Base-by-base conservation (phyloP, 2,888 invertebrate genomes). In the Idaea biselata region DNA sequence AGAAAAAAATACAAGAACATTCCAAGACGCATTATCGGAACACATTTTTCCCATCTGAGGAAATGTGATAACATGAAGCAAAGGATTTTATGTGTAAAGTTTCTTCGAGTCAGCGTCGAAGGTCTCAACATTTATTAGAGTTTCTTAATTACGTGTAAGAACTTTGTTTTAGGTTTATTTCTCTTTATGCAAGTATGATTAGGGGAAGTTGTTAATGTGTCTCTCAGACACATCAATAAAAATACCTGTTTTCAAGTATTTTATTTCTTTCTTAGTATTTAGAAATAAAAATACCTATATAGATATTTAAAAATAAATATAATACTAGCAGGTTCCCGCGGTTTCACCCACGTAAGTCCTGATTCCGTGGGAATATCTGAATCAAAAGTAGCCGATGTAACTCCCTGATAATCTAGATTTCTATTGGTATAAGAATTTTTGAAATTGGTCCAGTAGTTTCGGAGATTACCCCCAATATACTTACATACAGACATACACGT, bases 1-100 rank as follows among this genome's bases (percentile, higher is more conserved):
- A 68, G 65, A 73, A 72, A 76, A 78, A 79, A 74, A 76, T 72
- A 78, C 73, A 81, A 76, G 75, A 59, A 67, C 82, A 79, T 79
- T 77, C 74, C 75, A 63, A 75, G 73, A 76, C 74, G 74, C 83
- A 82, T 84, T 86, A 86, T 82, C 80, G 77, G 76, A 83, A 84
- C 85, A 86, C 82, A 86, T 86, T 84, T 87, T 85, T 83, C 73
- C 83, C 82, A 83, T 85, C 82, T 79, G 70, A 82, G 79, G 79
- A 80, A 79, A 75, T 76, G 75, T 73, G 81, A 83, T 82, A 84
- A 79, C 83, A 83, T 83, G 82, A 84, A 82, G 77, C 78, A 77
- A 84, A 81, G 81, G 82, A 82, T 84, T 87, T 89, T 88, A 88
- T 81, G 75, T 70, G 65, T 66, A 68, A 76, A 80, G 75, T 76